Conservation (phyloP, 2,888 invertebrate genomes). For the Meteorus cinctellus region DNA sequence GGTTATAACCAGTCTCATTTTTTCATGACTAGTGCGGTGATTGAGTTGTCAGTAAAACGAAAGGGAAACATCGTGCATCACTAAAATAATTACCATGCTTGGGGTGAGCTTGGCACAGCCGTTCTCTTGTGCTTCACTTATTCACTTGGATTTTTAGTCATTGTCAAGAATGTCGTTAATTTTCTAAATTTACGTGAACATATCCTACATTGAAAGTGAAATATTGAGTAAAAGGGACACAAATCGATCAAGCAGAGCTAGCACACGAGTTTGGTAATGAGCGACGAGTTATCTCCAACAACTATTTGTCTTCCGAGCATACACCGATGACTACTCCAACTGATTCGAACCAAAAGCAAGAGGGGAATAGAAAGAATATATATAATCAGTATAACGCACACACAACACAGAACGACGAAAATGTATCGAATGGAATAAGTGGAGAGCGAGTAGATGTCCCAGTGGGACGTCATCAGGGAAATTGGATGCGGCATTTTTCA, state of each 20-base stretch:
- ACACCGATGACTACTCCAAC: constrained; percentile 37
- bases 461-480: constrained; percentile 69
- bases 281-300: constrained; percentile 46
- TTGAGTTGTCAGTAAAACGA: constrained; percentile 42
- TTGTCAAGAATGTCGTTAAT: constrained; percentile 50
- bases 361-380: constrained; percentile 52
- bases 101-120: constrained; percentile 1
- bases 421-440: constrained; percentile 43
- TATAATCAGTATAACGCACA: constrained; percentile 39
- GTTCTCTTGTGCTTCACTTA: neutral
- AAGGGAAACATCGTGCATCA: constrained; percentile 36
- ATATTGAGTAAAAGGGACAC: constrained; percentile 17
- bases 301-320: constrained; percentile 66
- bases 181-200: constrained; percentile 52
- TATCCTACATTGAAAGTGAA: neutral
- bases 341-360: constrained; percentile 28
- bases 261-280: constrained; percentile 40
- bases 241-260: constrained; percentile 47
- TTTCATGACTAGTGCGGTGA: constrained; percentile 27
- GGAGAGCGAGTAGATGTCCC: constrained; percentile 55
- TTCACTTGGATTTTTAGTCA: neutral
- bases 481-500: constrained; percentile 71
- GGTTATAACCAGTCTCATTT: constrained; percentile 34
- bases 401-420: constrained; percentile 31
- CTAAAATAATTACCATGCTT: constrained; percentile 47